A percentile compares a stretch with the other conserved stretches of the same genome.
These are phyloP conservation scores for Capreolus pygargus DNA, from an alignment of 2,113 vertebrate genomes.

Conservation along the genomic window DNA sequence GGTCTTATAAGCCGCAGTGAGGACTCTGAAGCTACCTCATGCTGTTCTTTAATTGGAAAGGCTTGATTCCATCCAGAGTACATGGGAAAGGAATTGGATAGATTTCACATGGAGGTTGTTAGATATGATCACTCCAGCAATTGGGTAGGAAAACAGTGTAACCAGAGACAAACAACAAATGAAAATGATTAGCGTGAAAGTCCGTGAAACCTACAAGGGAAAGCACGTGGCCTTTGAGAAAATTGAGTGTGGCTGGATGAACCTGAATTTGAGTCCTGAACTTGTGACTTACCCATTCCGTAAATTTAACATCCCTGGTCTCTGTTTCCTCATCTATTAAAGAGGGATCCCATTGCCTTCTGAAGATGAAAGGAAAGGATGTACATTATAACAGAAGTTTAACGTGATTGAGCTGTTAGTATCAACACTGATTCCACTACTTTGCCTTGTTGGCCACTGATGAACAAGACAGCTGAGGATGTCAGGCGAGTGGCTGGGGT, in stretches of 20 bases:
- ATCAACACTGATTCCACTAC: background rate
- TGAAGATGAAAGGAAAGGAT: background rate
- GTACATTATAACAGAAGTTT: background rate
- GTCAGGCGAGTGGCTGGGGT: accelerated
- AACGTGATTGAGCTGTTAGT: background rate
- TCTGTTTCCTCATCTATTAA: background rate
- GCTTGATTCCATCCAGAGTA: background rate
- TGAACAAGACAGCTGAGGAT: background rate
- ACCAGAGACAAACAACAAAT: background rate
- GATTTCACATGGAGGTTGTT: background rate
- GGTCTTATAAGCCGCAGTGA: background rate
- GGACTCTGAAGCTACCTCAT: background rate
- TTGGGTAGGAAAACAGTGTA: background rate
- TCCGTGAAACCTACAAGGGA: background rate
- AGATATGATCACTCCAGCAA: background rate
- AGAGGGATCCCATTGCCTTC: background rate
- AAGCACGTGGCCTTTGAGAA: background rate
- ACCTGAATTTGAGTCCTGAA: background rate
- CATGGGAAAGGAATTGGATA: background rate
- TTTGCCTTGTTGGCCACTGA: background rate
- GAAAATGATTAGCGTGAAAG: background rate
- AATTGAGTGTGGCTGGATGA: background rate
- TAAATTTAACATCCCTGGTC: background rate
- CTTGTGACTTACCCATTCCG: background rate
- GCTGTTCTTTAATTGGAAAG: background rate